Base-by-base conservation (phyloP, 2,888 invertebrate species). In the Clusia tigrina region DNA sequence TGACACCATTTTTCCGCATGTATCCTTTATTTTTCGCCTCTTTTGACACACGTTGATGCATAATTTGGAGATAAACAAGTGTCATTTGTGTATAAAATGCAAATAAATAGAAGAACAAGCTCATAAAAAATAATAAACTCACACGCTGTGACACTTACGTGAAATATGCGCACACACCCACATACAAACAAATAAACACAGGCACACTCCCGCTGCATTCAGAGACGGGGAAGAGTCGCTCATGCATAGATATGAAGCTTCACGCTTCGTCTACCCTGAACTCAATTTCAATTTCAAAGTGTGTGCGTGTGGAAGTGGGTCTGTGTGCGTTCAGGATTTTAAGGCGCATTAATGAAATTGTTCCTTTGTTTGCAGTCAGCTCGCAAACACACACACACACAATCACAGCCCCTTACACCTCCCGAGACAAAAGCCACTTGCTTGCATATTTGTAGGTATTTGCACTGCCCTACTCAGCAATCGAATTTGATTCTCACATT, bases 1-100 rank as follows among this genome's bases (percentile, higher is more conserved):
- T 62, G 73, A 63, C 68, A 76, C 64, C 67, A 63, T 70, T 67
- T 67, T 66, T 73, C 71, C 53, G 15, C 20, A 22, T 32, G 26
- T 46, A 42, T 37, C 58, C 17, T n/a, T 58, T 54, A 18, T 58
- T 26, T 6, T 42, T 58, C 37, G 22, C n/a, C 18, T 48, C 53
- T 54, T 57, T 24, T 55, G 52, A 61, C 67, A n/a, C n/a, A 66
- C 64, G 62, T 64, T 63, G 66, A 53, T 69, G 66, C 60, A 69
- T 66, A 62, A 68, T 65, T 66, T 68, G 32, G 51, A 56, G 55
- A 65, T 64, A 66, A 72, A 70, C 66, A 70, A 69, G 68, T 62
- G 67, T 68, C 65, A 62, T 63, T 65, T 62, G 54, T 52, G 37
- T 52, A 57, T 48, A 57, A 60, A 64, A 52, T 48, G 37, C 18